These are phyloP conservation scores for Rotaria sp. DNA, from an alignment of 2,888 invertebrate species.

Conservation along the genomic window DNA sequence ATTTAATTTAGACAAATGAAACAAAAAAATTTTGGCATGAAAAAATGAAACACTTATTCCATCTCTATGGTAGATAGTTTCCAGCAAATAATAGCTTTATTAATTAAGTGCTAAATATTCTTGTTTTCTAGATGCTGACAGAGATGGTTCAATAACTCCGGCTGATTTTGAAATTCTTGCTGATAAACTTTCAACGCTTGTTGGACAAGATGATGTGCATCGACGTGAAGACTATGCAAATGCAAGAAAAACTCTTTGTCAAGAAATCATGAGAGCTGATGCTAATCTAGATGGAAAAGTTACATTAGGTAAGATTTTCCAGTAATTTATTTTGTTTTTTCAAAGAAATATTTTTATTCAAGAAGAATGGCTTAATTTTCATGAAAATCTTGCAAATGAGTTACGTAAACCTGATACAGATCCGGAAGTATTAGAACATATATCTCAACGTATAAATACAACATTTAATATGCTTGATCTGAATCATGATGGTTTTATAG, in stretches of 20 bases:
- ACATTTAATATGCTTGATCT: slow-evolving; percentile 27
- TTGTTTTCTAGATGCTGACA: neutral
- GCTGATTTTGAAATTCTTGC: slow-evolving; percentile 25
- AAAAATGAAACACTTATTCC: slow-evolving; percentile 1
- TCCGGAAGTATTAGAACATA: neutral
- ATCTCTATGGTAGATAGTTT: neutral
- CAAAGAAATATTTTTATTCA: too few species aligned
- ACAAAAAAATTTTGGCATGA: neutral
- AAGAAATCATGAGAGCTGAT: slow-evolving; percentile 24
- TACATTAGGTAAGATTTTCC: neutral
- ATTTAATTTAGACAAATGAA: neutral
- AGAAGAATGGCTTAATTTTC: slow-evolving; percentile 12
- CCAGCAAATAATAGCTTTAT: neutral
- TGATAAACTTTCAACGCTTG: neutral
- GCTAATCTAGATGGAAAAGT: slow-evolving; percentile 20
- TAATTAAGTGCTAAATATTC: neutral
- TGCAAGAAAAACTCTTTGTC: slow-evolving; percentile 9
- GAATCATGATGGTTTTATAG: slow-evolving; percentile 18
- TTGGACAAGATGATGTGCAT: slow-evolving; percentile 1
- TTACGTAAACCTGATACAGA: slow-evolving; percentile 13
- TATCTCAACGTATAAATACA: slow-evolving; percentile 25
- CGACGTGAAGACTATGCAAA: slow-evolving; percentile 12
- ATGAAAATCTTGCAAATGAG: neutral
- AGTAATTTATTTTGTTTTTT: neutral
- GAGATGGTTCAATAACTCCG: slow-evolving; percentile 10